phyloP scores from a whole-genome alignment of 2,113 vertebrate species.

The Dasyornis broadbenti region DNA sequence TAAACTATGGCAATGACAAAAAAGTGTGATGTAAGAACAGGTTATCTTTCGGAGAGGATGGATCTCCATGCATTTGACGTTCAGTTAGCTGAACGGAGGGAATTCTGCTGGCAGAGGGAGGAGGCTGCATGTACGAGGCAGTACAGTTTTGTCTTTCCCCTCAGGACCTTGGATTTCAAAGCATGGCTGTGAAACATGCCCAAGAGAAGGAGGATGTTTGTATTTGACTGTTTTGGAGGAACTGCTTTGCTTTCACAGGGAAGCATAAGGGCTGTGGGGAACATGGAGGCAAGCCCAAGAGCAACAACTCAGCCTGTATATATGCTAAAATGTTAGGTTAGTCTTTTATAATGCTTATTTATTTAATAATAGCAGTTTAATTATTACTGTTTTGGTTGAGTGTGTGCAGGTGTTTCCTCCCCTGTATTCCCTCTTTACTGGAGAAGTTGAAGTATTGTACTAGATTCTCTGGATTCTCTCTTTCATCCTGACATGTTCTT shows the following conservation, averaged over 20 bases:
- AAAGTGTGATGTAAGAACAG: neutral
- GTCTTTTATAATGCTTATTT: neutral
- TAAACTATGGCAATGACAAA: neutral
- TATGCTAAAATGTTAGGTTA: neutral
- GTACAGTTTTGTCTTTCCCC: neutral
- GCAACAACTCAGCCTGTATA: neutral
- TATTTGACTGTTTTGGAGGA: neutral
- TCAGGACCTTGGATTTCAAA: neutral
- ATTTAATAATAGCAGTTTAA: neutral
- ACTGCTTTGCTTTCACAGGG: neutral
- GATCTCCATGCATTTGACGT: accelerated
- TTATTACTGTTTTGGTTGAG: neutral
- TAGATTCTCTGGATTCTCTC: neutral
- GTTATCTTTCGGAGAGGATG: neutral
- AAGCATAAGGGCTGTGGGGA: neutral
- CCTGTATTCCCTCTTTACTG: neutral
- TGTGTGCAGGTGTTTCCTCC: neutral
- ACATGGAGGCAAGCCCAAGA: neutral
- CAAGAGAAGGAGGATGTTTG: neutral
- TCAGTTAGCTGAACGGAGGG: neutral
- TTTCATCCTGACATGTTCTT: neutral
- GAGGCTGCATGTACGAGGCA: neutral
- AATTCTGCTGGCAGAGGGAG: neutral
- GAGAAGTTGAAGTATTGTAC: neutral
- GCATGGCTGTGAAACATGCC: neutral